Base-by-base conservation (phyloP, 2,888 invertebrate genomes). In the Theretra japonica region DNA sequence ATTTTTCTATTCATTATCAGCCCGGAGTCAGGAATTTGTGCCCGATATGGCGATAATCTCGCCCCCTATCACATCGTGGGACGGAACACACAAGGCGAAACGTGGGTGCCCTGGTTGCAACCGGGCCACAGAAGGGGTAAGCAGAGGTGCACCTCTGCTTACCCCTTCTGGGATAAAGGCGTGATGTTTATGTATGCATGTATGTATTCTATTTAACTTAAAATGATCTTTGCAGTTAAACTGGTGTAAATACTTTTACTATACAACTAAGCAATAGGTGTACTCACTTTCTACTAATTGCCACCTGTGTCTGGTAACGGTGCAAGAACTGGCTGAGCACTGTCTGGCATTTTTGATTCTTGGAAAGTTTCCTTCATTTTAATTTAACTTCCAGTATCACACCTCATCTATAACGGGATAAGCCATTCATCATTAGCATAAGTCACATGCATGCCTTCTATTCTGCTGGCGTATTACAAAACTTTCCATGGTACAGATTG, bases 401-500 rank as follows among this genome's bases (percentile, higher is more conserved):
- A n/a, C 11, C 2, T 68, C 23, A 28, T 50, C 25, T 21, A 23
- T 50, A 56, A 41, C 69, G 41, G 70, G 15, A 25, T 58, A 41
- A 57, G 41, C 28, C 41, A 70, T 50, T 28, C 19, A 33, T 56
- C 28, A 56, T 28, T 53, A n/a, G 28, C 62, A 56, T 57, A 59
- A 74, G 72, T 72, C 70, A 56, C 58, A 60, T 72, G 48, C 75
- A 80, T 82, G 50, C 50, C 21, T 83, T 80, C 76, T 82, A 87
- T 88, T 87, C 86, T 84, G 80, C 71, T 73, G 79, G 81, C 84
- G 82, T 83, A 81, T 75, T 74, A 75, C 75, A 77, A 82, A 83
- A 88, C 88, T 88, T 90, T 91, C 88, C 87, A 89, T 79, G 77
- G 77, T 88, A 85, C 84, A 85, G 75, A 86, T 86, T 80, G 80